These are phyloP conservation scores for Mactromeris polynyma DNA, from an alignment of 2,888 invertebrate genomes.

Conservation along the genomic window DNA sequence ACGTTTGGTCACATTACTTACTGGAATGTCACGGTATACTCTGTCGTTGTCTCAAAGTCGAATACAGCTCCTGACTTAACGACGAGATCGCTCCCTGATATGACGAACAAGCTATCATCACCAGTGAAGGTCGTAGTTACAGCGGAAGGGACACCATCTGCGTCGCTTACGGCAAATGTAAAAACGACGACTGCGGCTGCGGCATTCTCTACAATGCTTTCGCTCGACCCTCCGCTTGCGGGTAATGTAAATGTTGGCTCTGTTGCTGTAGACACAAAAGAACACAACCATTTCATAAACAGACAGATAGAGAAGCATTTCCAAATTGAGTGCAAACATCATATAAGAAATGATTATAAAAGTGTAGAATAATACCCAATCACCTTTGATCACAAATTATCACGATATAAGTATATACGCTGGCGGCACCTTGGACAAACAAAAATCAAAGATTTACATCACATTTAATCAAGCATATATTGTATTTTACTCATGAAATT, in stretches of 20 bases:
- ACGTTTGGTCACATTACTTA: neutral
- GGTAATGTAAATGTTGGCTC: neutral
- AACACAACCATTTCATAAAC: neutral
- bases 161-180: constrained; percentile 9
- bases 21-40: neutral
- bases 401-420: too few relatives aligned
- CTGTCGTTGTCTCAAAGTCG: neutral
- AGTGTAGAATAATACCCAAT: too few relatives aligned
- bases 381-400: too few relatives aligned
- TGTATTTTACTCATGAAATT: too few relatives aligned
- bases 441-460: too few relatives aligned
- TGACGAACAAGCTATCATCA: neutral
- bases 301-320: too few relatives aligned
- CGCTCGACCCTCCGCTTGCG: neutral
- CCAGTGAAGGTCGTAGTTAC: neutral
- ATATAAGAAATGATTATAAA: too few relatives aligned
- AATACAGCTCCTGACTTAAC: neutral
- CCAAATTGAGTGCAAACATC: too few relatives aligned
- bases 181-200: neutral
- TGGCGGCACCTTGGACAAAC: too few relatives aligned
- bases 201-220: neutral
- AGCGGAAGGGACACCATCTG: neutral
- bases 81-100: neutral
- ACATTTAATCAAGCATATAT: too few relatives aligned
- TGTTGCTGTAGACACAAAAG: neutral